Evolutionary conservation across 2,888 invertebrate genomes (phyloP), one percentile per base, ranked within the genome.

Genomic region (Eupithecia inturbata): DNA sequence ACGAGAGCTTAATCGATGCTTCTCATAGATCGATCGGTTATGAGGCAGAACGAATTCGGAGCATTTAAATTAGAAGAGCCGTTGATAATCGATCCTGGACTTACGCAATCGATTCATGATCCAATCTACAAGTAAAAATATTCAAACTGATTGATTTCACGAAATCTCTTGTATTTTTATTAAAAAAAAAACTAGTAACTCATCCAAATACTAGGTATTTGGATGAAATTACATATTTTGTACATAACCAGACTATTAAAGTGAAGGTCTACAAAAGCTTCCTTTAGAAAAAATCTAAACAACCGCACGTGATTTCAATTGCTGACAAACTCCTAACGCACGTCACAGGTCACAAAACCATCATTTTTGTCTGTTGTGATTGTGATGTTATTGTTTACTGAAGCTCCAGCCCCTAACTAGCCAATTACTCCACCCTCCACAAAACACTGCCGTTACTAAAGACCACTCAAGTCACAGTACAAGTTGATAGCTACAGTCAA

Each of bases 31-130:
- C 36, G 71, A 70, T 36, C 28, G 49, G 28, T 77, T 75, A 77
- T 74, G 64, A 68, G 33, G 45, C 45, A 64, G 62, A 78, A 75
- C 78, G 70, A 77, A 80, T 80, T 72, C 41, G 19, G 49, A 72
- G 28, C 66, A 71, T 73, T 73, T 62, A 75, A 78, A 77, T 70
- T 69, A 39, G 36, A 7, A 36, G 31, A 57, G 6, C 71, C 64
- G 66, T 68, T 64, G 67, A 16, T 57, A 67, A 67, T 69, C 62
- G 26, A 62, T 70, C 28, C 69, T 69, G 31, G 31, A 45, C 57
- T 70, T 60, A 69, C 60, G 39, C 16, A 62, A 69, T 64, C 63
- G 63, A 36, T 64, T 36, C 4, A n/a, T 33, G 36, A 39, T 12
- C 26, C 28, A n/a, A 60, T 26, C 26, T 19, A 62, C 12, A 19